Evolutionary conservation across 2,113 vertebrate species (phyloP).

Genomic region (Chunga burmeisteri): DNA sequence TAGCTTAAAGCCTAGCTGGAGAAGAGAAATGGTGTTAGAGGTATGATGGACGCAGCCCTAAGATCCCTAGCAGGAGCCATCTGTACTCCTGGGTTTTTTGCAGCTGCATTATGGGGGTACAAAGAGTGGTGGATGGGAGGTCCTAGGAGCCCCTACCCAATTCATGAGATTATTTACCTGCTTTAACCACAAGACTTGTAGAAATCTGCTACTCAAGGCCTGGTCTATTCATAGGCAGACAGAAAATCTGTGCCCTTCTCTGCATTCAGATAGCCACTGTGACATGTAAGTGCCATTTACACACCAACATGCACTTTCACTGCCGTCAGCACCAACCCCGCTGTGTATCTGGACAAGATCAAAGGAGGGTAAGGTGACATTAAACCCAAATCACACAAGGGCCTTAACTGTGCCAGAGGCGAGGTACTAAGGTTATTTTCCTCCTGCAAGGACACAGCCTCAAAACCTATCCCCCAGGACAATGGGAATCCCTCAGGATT

Average conservation of each 20-base stretch:
- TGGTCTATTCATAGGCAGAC: background rate
- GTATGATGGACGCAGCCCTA: background rate
- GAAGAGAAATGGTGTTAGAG: background rate
- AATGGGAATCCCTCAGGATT: background rate
- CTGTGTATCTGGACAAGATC: background rate
- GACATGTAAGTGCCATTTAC: background rate
- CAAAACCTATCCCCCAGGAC: background rate
- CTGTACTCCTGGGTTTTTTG: background rate
- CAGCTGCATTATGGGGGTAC: fast-evolving
- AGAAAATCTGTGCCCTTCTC: background rate
- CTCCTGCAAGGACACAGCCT: background rate
- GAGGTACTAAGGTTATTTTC: background rate
- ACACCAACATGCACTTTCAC: fast-evolving
- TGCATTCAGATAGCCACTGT: background rate
- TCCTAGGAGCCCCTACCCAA: background rate
- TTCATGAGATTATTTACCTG: background rate
- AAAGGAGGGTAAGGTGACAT: background rate
- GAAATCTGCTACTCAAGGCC: background rate
- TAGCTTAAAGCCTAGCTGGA: background rate
- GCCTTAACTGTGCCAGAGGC: background rate
- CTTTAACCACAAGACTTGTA: background rate
- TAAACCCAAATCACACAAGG: background rate
- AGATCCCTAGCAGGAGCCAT: background rate
- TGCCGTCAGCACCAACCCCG: background rate
- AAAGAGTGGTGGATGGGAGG: fast-evolving